phyloP scores from a whole-genome alignment of 2,888 invertebrate species.

The Himalopsyche japonica region DNA sequence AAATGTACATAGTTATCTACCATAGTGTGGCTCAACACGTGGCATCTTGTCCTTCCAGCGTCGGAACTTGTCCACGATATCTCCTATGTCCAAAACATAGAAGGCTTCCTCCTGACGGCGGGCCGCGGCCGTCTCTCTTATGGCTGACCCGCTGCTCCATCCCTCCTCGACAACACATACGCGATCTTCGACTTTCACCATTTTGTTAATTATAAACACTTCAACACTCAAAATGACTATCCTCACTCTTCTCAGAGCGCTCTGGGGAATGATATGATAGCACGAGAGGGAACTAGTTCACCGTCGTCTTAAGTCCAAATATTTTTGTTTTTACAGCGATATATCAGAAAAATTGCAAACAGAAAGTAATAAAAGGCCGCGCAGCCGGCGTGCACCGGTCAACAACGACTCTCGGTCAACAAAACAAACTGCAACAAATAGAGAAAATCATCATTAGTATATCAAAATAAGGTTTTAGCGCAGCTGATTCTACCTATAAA shows the following conservation, averaged over 20 bases:
- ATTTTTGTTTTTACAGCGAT: slow-evolving; percentile 29
- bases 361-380: slow-evolving; percentile 5
- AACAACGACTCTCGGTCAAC: slow-evolving; percentile 44
- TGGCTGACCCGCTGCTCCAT: slow-evolving; percentile 62
- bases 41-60: slow-evolving; percentile 86
- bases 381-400: slow-evolving; percentile 27
- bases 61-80: slow-evolving; percentile 80
- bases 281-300: neutral
- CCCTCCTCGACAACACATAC: slow-evolving; percentile 69
- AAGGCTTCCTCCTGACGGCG: slow-evolving; percentile 86
- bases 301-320: neutral
- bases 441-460: slow-evolving; percentile 13
- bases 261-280: neutral
- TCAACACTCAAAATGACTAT: neutral
- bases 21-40: slow-evolving; percentile 89
- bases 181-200: slow-evolving; percentile 49
- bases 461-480: too few species aligned
- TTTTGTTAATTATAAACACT: neutral
- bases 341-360: slow-evolving; percentile 24
- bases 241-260: neutral
- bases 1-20: slow-evolving; percentile 63
- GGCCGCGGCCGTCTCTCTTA: slow-evolving; percentile 64
- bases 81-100: slow-evolving; percentile 86
- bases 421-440: slow-evolving; percentile 50
- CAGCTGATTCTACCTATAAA: too few species aligned